Evolutionary conservation across 2,797 vertebrate genomes (phyloP).

Genomic region (Moxostoma hubbsi): DNA sequence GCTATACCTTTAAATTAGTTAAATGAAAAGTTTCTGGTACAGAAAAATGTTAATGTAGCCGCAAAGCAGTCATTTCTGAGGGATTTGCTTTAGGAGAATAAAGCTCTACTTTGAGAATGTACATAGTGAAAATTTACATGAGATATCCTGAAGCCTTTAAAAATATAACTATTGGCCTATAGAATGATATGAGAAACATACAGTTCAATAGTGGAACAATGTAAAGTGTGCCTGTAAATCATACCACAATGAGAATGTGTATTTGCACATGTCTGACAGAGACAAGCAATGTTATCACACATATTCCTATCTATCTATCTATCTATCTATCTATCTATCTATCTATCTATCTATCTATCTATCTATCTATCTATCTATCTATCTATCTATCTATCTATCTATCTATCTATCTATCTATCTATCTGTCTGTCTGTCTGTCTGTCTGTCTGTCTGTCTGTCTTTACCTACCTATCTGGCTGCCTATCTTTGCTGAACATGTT

Average conservation of each 20-base stretch:
- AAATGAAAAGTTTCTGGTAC: constrained; percentile 64
- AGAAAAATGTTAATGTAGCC: constrained; percentile 23
- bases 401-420: too few relatives aligned
- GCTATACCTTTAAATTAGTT: constrained; percentile 71
- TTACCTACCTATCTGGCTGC: too few relatives aligned
- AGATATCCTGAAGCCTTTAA: not conserved
- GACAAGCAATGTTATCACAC: not conserved
- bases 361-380: too few relatives aligned
- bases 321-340: too few relatives aligned
- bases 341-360: too few relatives aligned
- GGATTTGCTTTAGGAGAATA: constrained; percentile 19
- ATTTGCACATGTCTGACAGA: not conserved
- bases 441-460: too few relatives aligned
- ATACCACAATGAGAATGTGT: not conserved
- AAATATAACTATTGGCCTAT: constrained; percentile 8
- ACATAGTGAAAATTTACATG: constrained; percentile 22
- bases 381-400: too few relatives aligned
- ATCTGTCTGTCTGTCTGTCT: too few relatives aligned
- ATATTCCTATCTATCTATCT: too few relatives aligned
- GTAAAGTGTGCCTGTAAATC: constrained; percentile 1
- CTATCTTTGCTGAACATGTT: not conserved
- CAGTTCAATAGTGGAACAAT: not conserved
- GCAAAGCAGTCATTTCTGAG: constrained; percentile 18
- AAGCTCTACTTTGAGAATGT: constrained; percentile 16
- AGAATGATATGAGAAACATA: too few relatives aligned